phyloP scores from a whole-genome alignment of 2,113 vertebrate genomes.

The Rostratula benghalensis region DNA sequence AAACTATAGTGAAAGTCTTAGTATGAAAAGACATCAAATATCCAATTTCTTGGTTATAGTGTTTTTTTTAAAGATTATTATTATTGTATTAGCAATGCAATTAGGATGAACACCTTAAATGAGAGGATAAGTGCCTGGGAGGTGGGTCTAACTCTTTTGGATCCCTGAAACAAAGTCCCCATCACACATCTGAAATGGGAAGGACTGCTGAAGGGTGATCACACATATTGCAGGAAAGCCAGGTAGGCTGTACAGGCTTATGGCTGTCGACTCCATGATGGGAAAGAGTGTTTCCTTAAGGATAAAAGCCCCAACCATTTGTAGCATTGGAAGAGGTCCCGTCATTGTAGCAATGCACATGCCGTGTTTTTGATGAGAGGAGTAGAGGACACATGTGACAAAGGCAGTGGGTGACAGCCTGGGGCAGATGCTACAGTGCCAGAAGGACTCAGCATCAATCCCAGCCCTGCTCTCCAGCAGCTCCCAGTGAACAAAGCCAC shows the following conservation, averaged over 20 bases:
- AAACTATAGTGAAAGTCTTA: neutral
- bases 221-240: accelerated
- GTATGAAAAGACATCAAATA: neutral
- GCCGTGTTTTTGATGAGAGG: neutral
- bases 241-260: neutral
- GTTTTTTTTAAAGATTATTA: neutral
- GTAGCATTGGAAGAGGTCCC: neutral
- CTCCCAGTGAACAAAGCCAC: neutral
- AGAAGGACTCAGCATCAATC: neutral
- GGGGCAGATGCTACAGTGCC: neutral
- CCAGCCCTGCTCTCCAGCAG: neutral
- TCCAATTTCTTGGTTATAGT: neutral
- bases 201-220: neutral
- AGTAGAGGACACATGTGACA: accelerated
- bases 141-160: neutral
- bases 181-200: neutral
- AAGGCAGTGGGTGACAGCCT: neutral
- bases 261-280: accelerated
- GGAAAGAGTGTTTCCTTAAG: neutral
- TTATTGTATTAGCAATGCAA: neutral
- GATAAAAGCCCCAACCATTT: accelerated
- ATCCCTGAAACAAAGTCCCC: neutral
- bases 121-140: neutral
- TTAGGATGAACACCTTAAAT: neutral
- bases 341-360: accelerated